phyloP scores from a whole-genome alignment of 1,140 invertebrate species.

The Dinothrombium tinctorium region DNA sequence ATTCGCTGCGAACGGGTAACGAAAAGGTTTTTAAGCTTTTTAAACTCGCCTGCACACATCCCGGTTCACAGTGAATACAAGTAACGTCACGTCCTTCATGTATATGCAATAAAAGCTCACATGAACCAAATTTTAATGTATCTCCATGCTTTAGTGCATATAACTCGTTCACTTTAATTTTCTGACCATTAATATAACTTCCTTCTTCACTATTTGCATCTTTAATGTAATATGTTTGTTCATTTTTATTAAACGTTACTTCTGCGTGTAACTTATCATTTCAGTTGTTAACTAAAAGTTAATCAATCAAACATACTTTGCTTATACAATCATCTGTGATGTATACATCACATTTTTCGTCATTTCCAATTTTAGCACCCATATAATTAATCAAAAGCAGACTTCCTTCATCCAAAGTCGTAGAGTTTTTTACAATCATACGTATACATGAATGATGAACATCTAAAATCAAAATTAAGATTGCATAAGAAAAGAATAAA shows the following conservation, averaged over 20 bases:
- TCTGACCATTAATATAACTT: slow-evolving; percentile 47
- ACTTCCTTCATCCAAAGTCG: slow-evolving; percentile 41
- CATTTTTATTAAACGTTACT: slow-evolving; percentile 20
- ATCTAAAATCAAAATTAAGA: too few relatives aligned
- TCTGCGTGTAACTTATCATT: slow-evolving; percentile 59
- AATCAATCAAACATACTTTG: too few relatives aligned
- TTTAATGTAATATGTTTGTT: slow-evolving; percentile 31
- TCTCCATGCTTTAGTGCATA: slow-evolving; percentile 43
- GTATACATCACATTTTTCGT: slow-evolving; percentile 39
- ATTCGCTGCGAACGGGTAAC: too few relatives aligned
- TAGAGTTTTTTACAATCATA: slow-evolving; percentile 52
- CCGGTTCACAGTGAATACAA: slow-evolving; percentile 49
- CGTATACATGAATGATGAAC: slow-evolving; percentile 46
- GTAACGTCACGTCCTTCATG: slow-evolving; percentile 50
- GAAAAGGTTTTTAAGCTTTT: too few relatives aligned
- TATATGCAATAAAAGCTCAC: slow-evolving; percentile 56
- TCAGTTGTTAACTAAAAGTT: too few relatives aligned
- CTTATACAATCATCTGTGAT: slow-evolving; percentile 55
- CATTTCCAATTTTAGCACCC: slow-evolving; percentile 57
- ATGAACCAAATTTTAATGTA: slow-evolving; percentile 34
- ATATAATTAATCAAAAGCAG: slow-evolving; percentile 62
- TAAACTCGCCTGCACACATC: not conserved
- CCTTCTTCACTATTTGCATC: slow-evolving; percentile 69
- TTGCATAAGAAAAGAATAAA: too few relatives aligned
- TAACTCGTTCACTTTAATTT: slow-evolving; percentile 31